Base-by-base conservation (phyloP, 2,888 invertebrate species). In the Scaptomyza cyrtandrae region DNA sequence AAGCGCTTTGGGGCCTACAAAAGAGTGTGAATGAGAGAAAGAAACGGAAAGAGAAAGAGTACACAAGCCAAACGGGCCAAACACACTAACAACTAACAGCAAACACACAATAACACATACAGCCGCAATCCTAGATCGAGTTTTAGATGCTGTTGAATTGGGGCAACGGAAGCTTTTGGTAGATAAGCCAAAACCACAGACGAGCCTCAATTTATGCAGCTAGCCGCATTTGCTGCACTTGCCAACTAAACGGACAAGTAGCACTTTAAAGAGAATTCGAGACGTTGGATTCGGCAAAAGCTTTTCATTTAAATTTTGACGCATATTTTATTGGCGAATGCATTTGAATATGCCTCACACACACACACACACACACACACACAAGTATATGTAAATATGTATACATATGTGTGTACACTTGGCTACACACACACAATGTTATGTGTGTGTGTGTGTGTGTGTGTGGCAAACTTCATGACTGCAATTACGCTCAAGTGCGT, bases 401-500 rank as follows among this genome's bases (percentile, higher is more conserved):
- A 10, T 3, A 24, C 33, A 33, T 33, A 10, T 27, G 13, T 4
- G 4, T 16, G 4, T 10, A 68, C 53, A 65, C 62, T 60, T 53
- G 60, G 54, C 50, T 63, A 57, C 45, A 48, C 16, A 24, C 46
- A 54, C 53, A 43, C 10, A n/a, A n/a, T n/a, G n/a, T n/a, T n/a
- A n/a, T n/a, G n/a, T n/a, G n/a, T n/a, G n/a, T n/a, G n/a, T n/a
- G n/a, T n/a, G n/a, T n/a, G n/a, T 14, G 37, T 37, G 37, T 37
- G n/a, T 66, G 54, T 53, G 57, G 46, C 41, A 50, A 48, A 46
- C 60, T 76, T 64, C 55, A 68, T 82, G 79, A 68, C 61, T 71
- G 77, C 88, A 82, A 83, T 83, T 83, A 88, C 88, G 88, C 83
- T 86, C 88, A 82, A 83, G 86, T 83, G 88, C 83, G 80, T 82